Base-by-base conservation (phyloP, 2,888 invertebrate species). In the Lottia gigantea region DNA sequence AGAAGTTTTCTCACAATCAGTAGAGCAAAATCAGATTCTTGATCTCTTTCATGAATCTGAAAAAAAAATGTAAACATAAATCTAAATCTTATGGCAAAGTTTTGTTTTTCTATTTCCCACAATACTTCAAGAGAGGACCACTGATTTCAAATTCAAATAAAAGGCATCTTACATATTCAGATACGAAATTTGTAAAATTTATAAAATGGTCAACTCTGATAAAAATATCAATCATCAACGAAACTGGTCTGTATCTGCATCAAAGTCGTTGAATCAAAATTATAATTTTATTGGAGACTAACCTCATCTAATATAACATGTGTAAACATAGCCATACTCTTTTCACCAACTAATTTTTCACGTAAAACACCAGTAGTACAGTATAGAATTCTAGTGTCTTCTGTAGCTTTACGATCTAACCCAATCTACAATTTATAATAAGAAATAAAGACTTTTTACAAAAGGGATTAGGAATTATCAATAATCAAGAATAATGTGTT, bases 261-360 rank as follows among this genome's bases (percentile, higher is more conserved):
- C n/a, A 31, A 31, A 31, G 6, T 31, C 2, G 8, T 40, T 40
- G 2, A 31, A 31, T 31, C 7, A 6, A 40, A 40, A 8, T 8
- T 40, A 1, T 40, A 40, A 40, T 40, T 8, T 40, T 8, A 6
- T 1, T 8, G 1, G 7, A 19, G 25, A 68, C 71, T 68, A 71
- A 89, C 89, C 90, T 98, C 97, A 86, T 97, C 97, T 11, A 98
- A 90, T 73, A 97, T 93, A 55, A 98, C 92, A 85, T 98, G 98
- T 0, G 96, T 95, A 83, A 91, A 97, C 72, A 93, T 91, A 63
- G 92, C 91, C 89, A 97, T 91, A 31, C 91, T 92, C 86, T 94
- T 95, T 0, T 90, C 84, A 25, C 85, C 85, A 46, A 97, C 93
- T 7, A 95, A 88, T 88, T 93, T 94, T 85, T 96, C 94, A 14